A percentile compares a stretch with the other conserved stretches of the same genome.
Conservation (phyloP, 2,888 invertebrate genomes). For the Odontothrips loti region DNA sequence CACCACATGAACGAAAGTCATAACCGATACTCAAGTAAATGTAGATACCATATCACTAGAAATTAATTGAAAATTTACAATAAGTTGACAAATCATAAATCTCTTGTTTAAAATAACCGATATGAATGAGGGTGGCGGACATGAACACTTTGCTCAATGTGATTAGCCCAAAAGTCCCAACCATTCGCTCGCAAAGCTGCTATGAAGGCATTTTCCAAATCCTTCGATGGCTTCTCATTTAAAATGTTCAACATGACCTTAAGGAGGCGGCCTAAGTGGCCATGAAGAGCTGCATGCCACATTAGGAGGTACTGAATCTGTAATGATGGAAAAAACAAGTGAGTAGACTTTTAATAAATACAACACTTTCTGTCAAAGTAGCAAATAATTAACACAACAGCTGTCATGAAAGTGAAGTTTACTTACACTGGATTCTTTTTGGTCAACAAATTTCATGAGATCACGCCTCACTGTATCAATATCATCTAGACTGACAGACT, state of each 20-base stretch:
- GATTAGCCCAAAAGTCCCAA: conserved; percentile 63
- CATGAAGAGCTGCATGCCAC: conserved; percentile 74
- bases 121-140: conserved; percentile 65
- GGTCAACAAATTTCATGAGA: conserved; percentile 75
- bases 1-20: too few relatives aligned
- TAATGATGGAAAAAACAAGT: conserved; percentile 35
- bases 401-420: conserved; percentile 29
- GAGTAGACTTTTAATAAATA: conserved; percentile 25
- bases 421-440: conserved; percentile 69
- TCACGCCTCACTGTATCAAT: conserved; percentile 63
- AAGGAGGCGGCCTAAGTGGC: conserved; percentile 76
- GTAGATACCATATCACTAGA: not conserved
- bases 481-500: conserved; percentile 41
- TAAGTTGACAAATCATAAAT: too few relatives aligned
- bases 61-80: not conserved
- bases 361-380: not conserved
- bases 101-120: conserved; percentile 60
- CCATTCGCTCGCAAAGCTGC: conserved; percentile 52
- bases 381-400: not conserved
- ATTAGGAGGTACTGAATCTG: conserved; percentile 66
- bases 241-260: conserved; percentile 69
- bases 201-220: conserved; percentile 63
- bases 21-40: too few relatives aligned
- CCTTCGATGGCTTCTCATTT: conserved; percentile 75
- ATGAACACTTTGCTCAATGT: conserved; percentile 56